Evolutionary conservation across 2,113 vertebrate genomes (phyloP), one percentile per base, ranked within the genome.

Genomic region (Sylvietta virens): DNA sequence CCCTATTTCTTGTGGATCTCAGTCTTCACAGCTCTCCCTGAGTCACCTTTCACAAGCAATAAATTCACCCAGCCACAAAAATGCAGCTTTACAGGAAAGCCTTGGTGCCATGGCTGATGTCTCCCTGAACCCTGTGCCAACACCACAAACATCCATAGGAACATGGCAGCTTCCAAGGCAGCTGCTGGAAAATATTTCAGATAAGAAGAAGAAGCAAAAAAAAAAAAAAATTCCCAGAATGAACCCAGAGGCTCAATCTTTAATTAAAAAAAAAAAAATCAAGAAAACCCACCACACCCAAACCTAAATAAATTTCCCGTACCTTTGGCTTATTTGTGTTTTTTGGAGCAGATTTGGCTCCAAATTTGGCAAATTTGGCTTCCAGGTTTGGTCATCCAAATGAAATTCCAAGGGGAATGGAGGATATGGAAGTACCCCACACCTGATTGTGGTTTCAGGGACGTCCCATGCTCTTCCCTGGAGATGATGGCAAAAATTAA

Each of bases 21-120:
- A 67, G 70, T 18, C 60, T 79, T 66, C 66, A 13, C 35, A 79
- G 66, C 78, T 92, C 69, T 91, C 22, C 3, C 33, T 87, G 88
- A 93, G 79, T 82, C 90, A 77, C 57, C 60, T 31, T 82, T 88
- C 92, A 77, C 57, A 19, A 80, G 81, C 50, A 82, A 30, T 69
- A 73, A 95, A 94, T 81, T 88, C 86, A 40, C 48, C 67, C 20
- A 90, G 66, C 81, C 96, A 70, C 88, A 93, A 70, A 86, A 95
- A 93, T 77, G 62, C 42, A 80, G 71, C 62, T 77, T 57, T 65
- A 40, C 86, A 51, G 86, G 57, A 88, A 72, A 35, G 37, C 79
- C 56, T 76, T 57, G 71, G 90, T 88, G 79, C 66, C 70, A 17
- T 5, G 74, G 85, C 9, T 45, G 85, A 30, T 92, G 83, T 57